Evolutionary conservation across 2,113 vertebrate genomes (phyloP).

Genomic region (Cephalopholis sonnerati): DNA sequence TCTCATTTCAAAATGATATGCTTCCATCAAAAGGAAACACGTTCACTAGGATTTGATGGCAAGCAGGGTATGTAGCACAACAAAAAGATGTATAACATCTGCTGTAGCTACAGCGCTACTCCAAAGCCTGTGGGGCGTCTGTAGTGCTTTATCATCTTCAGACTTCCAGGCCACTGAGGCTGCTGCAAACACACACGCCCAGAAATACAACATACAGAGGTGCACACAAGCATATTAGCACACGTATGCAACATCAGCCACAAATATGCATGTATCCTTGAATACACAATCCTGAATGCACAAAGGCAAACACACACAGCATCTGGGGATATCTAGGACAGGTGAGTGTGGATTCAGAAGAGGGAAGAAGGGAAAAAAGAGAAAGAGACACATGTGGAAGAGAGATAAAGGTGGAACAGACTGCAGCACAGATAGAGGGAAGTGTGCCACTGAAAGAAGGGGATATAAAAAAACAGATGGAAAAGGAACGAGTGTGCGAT

Average conservation of each 20-base stretch:
- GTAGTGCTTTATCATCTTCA: conserved; percentile 68
- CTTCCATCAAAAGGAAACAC: conserved; percentile 12
- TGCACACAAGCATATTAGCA: background rate
- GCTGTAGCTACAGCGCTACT: conserved; percentile 26
- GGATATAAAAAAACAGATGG: conserved; percentile 26
- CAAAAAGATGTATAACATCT: conserved; percentile 25
- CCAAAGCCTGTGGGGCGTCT: conserved; percentile 44
- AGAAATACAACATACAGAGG: conserved; percentile 6
- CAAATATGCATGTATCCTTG: conserved; percentile 17
- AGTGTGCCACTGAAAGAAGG: conserved; percentile 27
- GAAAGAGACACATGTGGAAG: conserved; percentile 29
- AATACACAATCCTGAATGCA: background rate
- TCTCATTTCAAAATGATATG: conserved; percentile 16
- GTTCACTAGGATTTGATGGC: conserved; percentile 5
- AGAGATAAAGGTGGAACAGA: conserved; percentile 56
- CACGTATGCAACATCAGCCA: background rate
- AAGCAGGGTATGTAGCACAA: conserved; percentile 9
- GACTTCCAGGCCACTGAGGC: conserved; percentile 53
- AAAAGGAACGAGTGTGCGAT: conserved; percentile 39
- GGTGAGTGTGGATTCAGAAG: conserved; percentile 52
- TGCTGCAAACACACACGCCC: conserved; percentile 19
- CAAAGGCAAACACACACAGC: conserved; percentile 7
- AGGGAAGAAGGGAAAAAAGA: background rate
- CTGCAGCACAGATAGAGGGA: conserved; percentile 41
- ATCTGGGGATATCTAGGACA: conserved; percentile 62